Percentiles rank a stretch among this genome's conserved stretches.
phyloP scores from a whole-genome alignment of 2,113 vertebrate species.

The Candoia aspera region DNA sequence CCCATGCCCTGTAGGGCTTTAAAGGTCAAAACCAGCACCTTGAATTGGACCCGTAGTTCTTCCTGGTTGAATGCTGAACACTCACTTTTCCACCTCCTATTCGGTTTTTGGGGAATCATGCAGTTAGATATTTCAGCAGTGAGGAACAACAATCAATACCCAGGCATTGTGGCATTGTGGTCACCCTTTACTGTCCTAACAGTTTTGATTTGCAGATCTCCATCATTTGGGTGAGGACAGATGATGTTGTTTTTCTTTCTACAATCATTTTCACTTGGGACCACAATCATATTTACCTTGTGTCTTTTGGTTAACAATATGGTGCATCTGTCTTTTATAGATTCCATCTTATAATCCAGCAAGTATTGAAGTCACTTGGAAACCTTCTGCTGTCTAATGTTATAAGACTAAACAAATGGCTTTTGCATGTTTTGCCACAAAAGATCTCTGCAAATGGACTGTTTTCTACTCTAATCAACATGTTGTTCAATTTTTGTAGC shows the following conservation, averaged over 20 bases:
- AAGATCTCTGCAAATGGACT: neutral
- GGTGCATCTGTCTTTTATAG: neutral
- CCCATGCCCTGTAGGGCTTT: too few relatives aligned
- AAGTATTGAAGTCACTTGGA: neutral
- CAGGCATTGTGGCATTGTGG: neutral
- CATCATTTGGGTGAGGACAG: neutral
- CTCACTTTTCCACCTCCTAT: neutral
- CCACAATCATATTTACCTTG: neutral
- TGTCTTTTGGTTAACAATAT: neutral
- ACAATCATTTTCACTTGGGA: neutral
- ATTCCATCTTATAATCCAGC: neutral
- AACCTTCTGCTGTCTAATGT: neutral
- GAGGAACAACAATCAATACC: neutral
- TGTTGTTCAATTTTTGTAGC: neutral
- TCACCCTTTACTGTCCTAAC: neutral
- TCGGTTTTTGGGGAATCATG: neutral
- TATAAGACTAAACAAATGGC: neutral
- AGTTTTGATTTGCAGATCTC: neutral
- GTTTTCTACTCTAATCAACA: neutral
- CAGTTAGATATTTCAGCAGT: neutral
- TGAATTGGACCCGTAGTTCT: neutral
- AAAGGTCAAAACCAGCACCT: too few relatives aligned
- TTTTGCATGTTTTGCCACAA: neutral
- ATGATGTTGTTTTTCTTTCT: neutral
- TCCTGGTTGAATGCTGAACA: neutral